Conservation (phyloP, 2,113 vertebrate species). For the Poecile atricapillus region DNA sequence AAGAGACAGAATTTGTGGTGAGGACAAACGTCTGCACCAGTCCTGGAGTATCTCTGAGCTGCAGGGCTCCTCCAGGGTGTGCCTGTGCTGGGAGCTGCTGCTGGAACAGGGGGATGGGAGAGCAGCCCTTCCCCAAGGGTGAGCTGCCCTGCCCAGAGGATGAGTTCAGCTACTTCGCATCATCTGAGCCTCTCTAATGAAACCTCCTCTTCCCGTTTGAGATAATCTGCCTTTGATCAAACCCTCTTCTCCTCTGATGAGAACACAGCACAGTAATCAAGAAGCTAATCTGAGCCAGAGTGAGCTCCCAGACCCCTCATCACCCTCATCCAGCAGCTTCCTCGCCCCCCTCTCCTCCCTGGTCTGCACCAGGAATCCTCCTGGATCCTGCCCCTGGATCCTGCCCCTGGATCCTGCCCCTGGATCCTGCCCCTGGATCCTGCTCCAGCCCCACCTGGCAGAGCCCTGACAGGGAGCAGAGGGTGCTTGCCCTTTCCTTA, state of each 20-base stretch:
- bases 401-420: neutral
- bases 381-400: neutral
- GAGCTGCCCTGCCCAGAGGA: neutral
- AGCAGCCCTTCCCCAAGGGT: neutral
- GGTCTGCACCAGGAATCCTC: neutral
- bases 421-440: neutral
- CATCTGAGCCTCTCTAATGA: slow-evolving; percentile 48
- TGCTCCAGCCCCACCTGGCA: neutral
- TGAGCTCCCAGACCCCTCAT: neutral
- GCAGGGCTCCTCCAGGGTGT: neutral
- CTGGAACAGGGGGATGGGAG: neutral
- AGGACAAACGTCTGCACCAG: neutral
- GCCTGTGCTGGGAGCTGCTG: neutral
- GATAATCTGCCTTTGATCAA: slow-evolving; percentile 59
- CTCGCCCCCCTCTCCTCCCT: neutral
- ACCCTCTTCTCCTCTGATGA: slow-evolving; percentile 58
- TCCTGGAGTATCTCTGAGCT: neutral
- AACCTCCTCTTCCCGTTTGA: slow-evolving; percentile 11
- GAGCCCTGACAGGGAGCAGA: neutral
- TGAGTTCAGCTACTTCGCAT: slow-evolving; percentile 20
- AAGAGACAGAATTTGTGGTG: neutral
- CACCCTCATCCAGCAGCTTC: neutral
- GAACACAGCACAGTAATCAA: slow-evolving; percentile 41
- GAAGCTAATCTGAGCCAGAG: slow-evolving; percentile 39
- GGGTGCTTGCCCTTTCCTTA: neutral